Percentiles rank a stretch among this genome's conserved stretches.
phyloP scores from a whole-genome alignment of 2,888 invertebrate genomes.

The Papilio demoleus region DNA sequence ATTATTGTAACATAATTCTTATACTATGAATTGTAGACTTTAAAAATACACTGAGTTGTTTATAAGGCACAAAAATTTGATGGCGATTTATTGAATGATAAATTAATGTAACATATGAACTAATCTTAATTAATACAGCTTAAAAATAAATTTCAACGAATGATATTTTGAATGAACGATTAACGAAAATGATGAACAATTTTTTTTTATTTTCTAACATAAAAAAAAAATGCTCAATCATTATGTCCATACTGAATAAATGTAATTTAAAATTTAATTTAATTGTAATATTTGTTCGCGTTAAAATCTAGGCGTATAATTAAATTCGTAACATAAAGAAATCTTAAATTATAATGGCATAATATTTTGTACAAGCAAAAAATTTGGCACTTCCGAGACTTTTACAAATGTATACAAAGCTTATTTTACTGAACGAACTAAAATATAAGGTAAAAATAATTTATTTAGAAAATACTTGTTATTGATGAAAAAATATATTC shows the following conservation, averaged over 20 bases:
- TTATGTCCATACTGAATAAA: background rate
- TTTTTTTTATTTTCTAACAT: background rate
- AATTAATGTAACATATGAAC: background rate
- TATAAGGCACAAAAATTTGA: conserved; percentile 29
- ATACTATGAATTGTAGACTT: conserved; percentile 6
- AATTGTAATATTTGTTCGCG: background rate
- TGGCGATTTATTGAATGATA: conserved; percentile 21
- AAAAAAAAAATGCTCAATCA: background rate
- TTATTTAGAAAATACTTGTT: too few species aligned
- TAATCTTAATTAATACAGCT: background rate
- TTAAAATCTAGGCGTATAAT: background rate
- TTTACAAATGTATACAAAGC: conserved; percentile 32
- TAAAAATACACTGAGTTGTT: conserved; percentile 9
- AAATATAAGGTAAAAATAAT: too few species aligned
- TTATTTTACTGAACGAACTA: background rate
- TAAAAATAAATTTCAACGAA: too few species aligned
- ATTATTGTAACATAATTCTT: background rate
- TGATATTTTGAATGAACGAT: too few species aligned
- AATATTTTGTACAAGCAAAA: conserved; percentile 67
- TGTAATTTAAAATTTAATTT: background rate
- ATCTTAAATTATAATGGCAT: conserved; percentile 60
- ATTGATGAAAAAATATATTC: too few species aligned
- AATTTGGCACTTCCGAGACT: conserved; percentile 73
- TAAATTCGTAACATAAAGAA: conserved; percentile 27
- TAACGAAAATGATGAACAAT: too few species aligned